Evolutionary conservation across 2,888 invertebrate species (phyloP).

Genomic region (Archips xylosteana): DNA sequence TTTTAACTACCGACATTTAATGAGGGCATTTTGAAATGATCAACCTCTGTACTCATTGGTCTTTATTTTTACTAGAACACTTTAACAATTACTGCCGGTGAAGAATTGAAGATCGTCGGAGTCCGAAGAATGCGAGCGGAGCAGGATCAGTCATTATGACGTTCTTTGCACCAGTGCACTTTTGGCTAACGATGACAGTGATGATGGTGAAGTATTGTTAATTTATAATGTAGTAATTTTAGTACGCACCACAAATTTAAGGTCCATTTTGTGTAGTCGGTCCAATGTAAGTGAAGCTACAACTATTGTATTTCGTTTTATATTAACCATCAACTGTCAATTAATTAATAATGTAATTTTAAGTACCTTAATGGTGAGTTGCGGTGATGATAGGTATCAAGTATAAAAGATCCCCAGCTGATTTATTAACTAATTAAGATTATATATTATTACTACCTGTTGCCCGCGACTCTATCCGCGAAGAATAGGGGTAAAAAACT

Average conservation of each 20-base stretch:
- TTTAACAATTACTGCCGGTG: no score
- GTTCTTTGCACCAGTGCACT: no score
- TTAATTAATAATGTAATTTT: conserved; percentile 25
- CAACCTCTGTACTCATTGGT: no score
- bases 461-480: no score
- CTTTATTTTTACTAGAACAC: no score
- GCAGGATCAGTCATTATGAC: no score
- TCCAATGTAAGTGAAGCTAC: conserved; percentile 13
- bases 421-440: not conserved
- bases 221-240: not conserved
- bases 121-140: no score
- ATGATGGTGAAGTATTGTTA: not conserved
- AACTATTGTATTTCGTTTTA: conserved; percentile 22
- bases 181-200: no score
- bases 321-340: conserved; percentile 13
- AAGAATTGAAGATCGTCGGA: no score
- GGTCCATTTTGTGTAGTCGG: conserved; percentile 26
- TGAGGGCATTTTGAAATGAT: no score
- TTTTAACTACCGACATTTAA: no score
- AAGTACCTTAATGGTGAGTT: conserved; percentile 1
- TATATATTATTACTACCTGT: not conserved
- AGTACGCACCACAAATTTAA: conserved; percentile 3
- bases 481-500: no score
- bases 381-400: not conserved
- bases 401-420: not conserved